Evolutionary conservation across 2,113 vertebrate species (phyloP), one percentile per base, ranked within the genome.

Genomic region (Nanorana parkeri): DNA sequence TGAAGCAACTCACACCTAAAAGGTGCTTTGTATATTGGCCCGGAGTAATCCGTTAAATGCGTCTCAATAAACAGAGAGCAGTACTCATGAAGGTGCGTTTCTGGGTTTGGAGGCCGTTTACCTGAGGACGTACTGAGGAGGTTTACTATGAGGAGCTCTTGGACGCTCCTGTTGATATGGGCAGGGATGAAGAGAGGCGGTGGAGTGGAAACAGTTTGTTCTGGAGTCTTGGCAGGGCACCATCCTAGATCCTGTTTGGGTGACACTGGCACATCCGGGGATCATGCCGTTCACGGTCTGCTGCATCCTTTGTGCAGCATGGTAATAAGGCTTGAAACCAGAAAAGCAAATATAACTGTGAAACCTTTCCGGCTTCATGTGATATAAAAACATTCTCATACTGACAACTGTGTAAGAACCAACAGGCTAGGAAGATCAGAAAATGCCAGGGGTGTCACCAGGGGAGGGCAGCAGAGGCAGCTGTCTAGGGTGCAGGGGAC

Each of bases 211-310:
- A 58, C 26, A 73, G 17, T 5, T 32, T 58, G 69, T 73, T 29
- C 23, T 0, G 10, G 16, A 28, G 36, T 52, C 4, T 26, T 29
- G 52, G 24, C 47, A 52, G 47, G 6, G 6, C 52, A 21, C 71
- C 20, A 26, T 23, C 71, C 26, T 29, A 73, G 52, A 73, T 73
- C 71, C 71, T 58, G 71, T 58, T 58, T 73, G 71, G 52, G 26
- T 73, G 71, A 58, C 52, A 73, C 26, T 58, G 52, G 28, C 29
- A 28, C 2, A 73, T 73, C 71, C 71, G 71, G 71, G 52, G 20
- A 58, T 73, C 54, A n/a, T 73, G 10, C 19, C 26, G 21, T 29
- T 26, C 71, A 19, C 5, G 54, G 24, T 10, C 26, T 73, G 17
- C 32, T 73, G 17, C 19, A n/a, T 73, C 15, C 54, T 58, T 20